Conservation (phyloP, 1,140 invertebrate genomes). For the Neotoxoptera formosana region DNA sequence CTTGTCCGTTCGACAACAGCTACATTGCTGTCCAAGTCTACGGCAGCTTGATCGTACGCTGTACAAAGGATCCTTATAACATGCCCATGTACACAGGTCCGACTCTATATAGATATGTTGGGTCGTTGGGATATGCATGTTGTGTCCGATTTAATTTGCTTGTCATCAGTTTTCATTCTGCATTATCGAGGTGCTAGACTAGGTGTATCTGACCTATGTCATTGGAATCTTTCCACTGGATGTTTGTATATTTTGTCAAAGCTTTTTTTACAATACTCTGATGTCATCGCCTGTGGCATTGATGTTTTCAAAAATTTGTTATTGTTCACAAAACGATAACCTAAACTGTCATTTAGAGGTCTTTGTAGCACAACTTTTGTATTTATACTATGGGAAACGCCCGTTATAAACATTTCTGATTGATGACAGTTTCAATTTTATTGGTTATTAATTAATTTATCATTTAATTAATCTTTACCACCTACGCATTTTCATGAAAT, state of each 20-base stretch:
- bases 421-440: neutral
- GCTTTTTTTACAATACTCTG: neutral
- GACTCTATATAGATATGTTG: neutral
- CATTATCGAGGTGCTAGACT: neutral
- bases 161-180: neutral
- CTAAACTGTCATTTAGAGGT: neutral
- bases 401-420: neutral
- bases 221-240: neutral
- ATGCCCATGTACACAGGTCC: neutral
- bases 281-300: neutral
- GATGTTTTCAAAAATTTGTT: neutral
- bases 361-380: neutral
- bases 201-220: neutral
- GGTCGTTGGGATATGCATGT: neutral
- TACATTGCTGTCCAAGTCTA: neutral
- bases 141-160: neutral
- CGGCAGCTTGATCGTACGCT: neutral
- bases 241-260: neutral
- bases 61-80: neutral
- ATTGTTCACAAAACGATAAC: neutral
- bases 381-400: neutral
- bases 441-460: neutral
- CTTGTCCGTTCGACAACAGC: neutral
- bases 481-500: neutral
- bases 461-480: neutral